Evolutionary conservation across 2,797 vertebrate genomes (phyloP), one percentile per base, ranked within the genome.

Genomic region (Sciurus carolinensis): DNA sequence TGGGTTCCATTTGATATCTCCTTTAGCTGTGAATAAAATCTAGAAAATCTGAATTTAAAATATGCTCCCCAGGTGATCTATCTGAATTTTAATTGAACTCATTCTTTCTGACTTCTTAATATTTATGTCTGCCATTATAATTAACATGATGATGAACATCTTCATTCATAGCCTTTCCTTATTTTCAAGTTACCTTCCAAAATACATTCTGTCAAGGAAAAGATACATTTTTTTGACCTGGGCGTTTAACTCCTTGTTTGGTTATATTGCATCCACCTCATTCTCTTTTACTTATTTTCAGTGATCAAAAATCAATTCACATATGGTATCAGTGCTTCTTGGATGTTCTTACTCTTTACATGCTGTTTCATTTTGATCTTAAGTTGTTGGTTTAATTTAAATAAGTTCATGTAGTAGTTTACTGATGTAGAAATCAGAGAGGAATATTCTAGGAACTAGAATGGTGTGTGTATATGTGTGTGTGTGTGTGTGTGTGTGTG

Each of bases 81-180:
- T 77, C 84, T 92, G 62, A 64, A 83, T 92, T 84, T 89, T 76
- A 72, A 84, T 47, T 88, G n/a, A 92, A 42, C 6, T 4, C 6
- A 22, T 33, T 84, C 15, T 71, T 52, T 42, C 24, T 79, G 17
- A 64, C 84, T 83, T 69, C 9, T 20, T 69, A 82, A 79, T 71
- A 50, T 47, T 76, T 44, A 42, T 42, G 7, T 64, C 84, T 88
- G 64, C 77, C 5, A 24, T 42, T 92, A 6, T 54, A 82, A 44
- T 64, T 54, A 64, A 36, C 6, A 26, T 77, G 11, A 76, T 86
- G 52, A 36, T 80, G 36, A 72, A 30, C 12, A 36, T 66, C 33
- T 69, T 62, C 54, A 28, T 81, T 91, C n/a, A 50, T 54, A 47
- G 33, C 36, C 11, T 92, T 87, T 87, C 71, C 7, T 71, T 89